phyloP scores from a whole-genome alignment of 2,797 vertebrate genomes.

The Myripristis jacobus region DNA sequence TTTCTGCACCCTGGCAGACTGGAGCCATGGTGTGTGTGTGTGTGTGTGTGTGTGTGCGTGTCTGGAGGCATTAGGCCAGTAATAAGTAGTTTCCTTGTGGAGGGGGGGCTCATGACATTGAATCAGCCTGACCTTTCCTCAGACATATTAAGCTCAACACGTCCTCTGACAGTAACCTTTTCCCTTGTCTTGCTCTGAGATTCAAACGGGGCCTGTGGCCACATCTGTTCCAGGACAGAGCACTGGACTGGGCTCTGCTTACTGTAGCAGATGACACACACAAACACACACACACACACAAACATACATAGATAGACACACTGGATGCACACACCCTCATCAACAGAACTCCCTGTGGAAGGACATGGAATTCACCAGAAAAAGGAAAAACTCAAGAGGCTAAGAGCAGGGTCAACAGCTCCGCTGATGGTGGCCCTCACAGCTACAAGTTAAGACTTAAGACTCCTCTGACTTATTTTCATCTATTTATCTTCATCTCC shows the following conservation, averaged over 20 bases:
- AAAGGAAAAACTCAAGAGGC: slow-evolving; percentile 8
- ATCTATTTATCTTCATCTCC: slow-evolving; percentile 13
- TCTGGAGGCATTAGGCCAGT: slow-evolving; percentile 48
- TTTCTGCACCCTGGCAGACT: slow-evolving; percentile 11
- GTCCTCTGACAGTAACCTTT: slow-evolving; percentile 60
- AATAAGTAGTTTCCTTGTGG: slow-evolving; percentile 57
- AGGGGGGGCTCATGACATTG: slow-evolving; percentile 30
- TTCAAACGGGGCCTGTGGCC: slow-evolving; percentile 33
- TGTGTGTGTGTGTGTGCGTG: slow-evolving; percentile 43
- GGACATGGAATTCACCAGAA: slow-evolving; percentile 16
- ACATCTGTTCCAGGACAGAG: slow-evolving; percentile 28
- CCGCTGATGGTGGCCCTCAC: neutral
- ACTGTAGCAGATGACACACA: slow-evolving; percentile 19
- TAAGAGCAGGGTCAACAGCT: neutral
- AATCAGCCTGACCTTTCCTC: slow-evolving; percentile 72
- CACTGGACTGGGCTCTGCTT: slow-evolving; percentile 3
- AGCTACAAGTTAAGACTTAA: neutral
- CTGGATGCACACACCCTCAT: neutral
- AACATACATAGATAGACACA: neutral
- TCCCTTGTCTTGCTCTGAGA: slow-evolving; percentile 25
- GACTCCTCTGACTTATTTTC: neutral
- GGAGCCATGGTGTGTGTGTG: slow-evolving; percentile 30
- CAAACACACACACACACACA: neutral
- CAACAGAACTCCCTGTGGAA: slow-evolving; percentile 34
- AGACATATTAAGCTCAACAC: slow-evolving; percentile 45